Percentiles rank a stretch among this genome's conserved stretches.
phyloP scores from a whole-genome alignment of 2,797 vertebrate genomes.

The Coregonus suidteri region DNA sequence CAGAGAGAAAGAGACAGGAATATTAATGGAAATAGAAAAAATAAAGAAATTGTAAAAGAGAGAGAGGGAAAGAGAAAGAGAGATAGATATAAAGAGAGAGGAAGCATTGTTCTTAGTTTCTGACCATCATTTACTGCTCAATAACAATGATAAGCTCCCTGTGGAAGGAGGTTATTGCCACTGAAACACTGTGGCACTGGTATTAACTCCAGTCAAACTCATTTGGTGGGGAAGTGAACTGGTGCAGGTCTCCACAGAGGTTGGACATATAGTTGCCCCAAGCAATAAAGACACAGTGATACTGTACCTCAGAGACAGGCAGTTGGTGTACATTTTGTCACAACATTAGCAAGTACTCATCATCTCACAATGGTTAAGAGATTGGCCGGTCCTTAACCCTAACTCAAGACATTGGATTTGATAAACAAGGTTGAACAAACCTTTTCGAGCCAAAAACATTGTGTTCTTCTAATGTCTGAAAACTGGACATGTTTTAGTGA shows the following conservation, averaged over 20 bases:
- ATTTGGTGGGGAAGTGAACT: constrained; percentile 48
- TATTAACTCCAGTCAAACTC: constrained; percentile 59
- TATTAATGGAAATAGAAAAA: background rate
- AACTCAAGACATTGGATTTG: background rate
- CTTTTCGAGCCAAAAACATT: no score
- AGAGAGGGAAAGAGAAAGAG: background rate
- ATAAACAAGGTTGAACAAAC: no score
- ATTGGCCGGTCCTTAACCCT: background rate
- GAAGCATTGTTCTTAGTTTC: constrained; percentile 47
- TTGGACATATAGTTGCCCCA: constrained; percentile 32
- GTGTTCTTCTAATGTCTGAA: no score
- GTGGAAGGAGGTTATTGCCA: constrained; percentile 61
- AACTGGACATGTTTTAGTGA: no score
- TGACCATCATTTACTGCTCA: constrained; percentile 58
- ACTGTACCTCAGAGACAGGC: background rate
- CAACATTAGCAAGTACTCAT: background rate
- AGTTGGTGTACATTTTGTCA: background rate
- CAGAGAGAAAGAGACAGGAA: background rate
- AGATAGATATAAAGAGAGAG: constrained; percentile 7
- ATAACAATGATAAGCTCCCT: constrained; percentile 63
- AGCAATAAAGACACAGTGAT: background rate
- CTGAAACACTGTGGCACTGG: constrained; percentile 57
- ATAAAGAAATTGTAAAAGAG: constrained; percentile 18
- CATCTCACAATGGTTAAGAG: background rate
- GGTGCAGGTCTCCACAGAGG: constrained; percentile 32